Conservation (phyloP, 2,113 vertebrate species). For the Empidonax alnorum region DNA sequence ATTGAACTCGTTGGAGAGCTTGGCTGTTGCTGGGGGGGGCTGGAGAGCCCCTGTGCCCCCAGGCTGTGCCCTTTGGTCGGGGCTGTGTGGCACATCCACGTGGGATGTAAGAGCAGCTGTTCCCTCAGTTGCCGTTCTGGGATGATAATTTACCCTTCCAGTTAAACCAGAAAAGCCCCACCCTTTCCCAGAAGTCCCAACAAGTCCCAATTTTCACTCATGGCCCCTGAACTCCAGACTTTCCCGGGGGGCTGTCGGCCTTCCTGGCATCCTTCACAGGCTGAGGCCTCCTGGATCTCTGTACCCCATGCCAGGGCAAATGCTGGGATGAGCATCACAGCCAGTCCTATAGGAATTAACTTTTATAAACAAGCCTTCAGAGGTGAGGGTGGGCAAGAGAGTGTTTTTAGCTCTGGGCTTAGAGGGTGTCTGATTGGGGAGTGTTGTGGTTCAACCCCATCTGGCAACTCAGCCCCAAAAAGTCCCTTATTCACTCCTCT, state of each 20-base stretch:
- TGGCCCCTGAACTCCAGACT: fast-evolving
- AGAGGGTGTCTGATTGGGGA: neutral
- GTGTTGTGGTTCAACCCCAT: neutral
- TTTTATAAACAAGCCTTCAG: neutral
- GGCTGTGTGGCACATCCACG: neutral
- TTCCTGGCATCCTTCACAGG: neutral
- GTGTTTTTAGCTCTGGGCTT: neutral
- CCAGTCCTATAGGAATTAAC: neutral
- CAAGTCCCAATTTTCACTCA: neutral
- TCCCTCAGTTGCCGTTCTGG: neutral
- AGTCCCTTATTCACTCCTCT: neutral
- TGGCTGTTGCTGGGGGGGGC: fast-evolving
- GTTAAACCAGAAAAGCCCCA: conserved; percentile 1
- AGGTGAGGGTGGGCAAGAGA: neutral
- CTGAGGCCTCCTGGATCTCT: neutral
- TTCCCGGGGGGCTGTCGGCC: neutral
- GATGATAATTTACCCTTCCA: conserved; percentile 1
- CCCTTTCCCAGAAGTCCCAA: neutral
- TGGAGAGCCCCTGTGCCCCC: fast-evolving
- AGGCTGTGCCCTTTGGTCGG: fast-evolving
- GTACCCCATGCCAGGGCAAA: neutral
- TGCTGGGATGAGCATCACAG: neutral
- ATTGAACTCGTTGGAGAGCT: neutral
- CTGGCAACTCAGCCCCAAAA: neutral
- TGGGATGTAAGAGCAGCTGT: neutral